A percentile compares a stretch with the other conserved stretches of the same genome.
Evolutionary conservation across 1,140 invertebrate genomes (phyloP).

Genomic region (Calycopis cecrops): DNA sequence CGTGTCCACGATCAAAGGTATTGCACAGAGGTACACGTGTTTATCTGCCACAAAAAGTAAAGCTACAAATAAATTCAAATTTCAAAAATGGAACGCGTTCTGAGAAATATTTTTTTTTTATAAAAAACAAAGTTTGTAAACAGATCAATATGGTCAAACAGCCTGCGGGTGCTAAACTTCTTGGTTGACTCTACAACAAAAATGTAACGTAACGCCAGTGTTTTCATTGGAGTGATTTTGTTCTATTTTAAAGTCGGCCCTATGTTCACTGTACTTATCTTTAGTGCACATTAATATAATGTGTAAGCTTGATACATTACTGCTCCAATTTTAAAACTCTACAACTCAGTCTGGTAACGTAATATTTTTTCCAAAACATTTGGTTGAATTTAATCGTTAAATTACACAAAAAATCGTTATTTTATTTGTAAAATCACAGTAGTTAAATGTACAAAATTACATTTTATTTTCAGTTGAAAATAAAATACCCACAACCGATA

Average conservation of each 20-base stretch:
- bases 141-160: constrained; percentile 46
- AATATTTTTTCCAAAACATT: too few species aligned
- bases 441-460: neutral
- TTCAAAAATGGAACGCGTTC: neutral
- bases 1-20: constrained; percentile 29
- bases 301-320: too few species aligned
- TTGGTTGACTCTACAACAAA: neutral
- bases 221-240: constrained; percentile 4
- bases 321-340: too few species aligned
- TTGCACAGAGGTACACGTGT: constrained; percentile 18
- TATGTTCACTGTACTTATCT: constrained; percentile 2
- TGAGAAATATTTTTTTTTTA: neutral
- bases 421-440: neutral
- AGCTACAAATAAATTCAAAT: neutral
- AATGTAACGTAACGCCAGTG: neutral
- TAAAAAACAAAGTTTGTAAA: constrained; percentile 50
- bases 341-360: too few species aligned
- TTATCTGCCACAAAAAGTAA: neutral
- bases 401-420: too few species aligned
- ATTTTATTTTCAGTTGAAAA: neutral
- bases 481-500: neutral
- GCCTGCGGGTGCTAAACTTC: neutral
- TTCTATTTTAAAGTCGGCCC: constrained; percentile 8
- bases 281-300: neutral
- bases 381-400: too few species aligned